These are phyloP conservation scores for Perithous albicinctus DNA, from an alignment of 2,888 invertebrate species.

Conservation along the genomic window DNA sequence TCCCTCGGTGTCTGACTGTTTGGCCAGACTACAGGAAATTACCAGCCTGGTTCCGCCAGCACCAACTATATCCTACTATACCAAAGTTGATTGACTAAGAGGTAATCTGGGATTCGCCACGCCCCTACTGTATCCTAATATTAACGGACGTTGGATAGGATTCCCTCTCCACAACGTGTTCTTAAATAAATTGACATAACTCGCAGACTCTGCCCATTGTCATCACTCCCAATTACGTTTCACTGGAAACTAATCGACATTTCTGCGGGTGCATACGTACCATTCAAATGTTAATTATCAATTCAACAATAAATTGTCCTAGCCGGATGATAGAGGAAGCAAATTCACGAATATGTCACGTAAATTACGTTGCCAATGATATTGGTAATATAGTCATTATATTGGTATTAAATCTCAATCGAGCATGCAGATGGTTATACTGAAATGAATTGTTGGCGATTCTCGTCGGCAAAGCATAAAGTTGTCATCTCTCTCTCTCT, in stretches of 20 bases:
- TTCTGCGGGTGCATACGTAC: not conserved
- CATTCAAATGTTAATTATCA: conserved; percentile 47
- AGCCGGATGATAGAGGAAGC: not conserved
- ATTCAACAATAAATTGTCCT: conserved; percentile 24
- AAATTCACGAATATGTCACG: conserved; percentile 39
- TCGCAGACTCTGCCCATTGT: conserved; percentile 11
- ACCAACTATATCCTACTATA: conserved; percentile 33
- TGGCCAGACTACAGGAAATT: conserved; percentile 66
- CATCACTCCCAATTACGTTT: conserved; percentile 23
- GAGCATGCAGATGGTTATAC: not conserved
- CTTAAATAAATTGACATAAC: conserved; percentile 9
- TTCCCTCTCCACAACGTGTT: not conserved
- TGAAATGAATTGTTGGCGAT: conserved; percentile 31
- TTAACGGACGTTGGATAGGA: not conserved
- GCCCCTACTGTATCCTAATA: conserved; percentile 19
- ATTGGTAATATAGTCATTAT: conserved; percentile 19
- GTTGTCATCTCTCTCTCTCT: not conserved
- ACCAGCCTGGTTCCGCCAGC: conserved; percentile 56
- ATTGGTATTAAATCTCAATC: conserved; percentile 19
- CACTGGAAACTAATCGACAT: conserved; percentile 5
- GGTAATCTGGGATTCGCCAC: conserved; percentile 54
- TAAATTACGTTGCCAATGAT: conserved; percentile 31
- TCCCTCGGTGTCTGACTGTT: conserved; percentile 42
- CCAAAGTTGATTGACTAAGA: conserved; percentile 59
- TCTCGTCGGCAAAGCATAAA: conserved; percentile 20